Evolutionary conservation across 2,797 vertebrate species (phyloP), one percentile per base, ranked within the genome.

Genomic region (Thunnus albacares): DNA sequence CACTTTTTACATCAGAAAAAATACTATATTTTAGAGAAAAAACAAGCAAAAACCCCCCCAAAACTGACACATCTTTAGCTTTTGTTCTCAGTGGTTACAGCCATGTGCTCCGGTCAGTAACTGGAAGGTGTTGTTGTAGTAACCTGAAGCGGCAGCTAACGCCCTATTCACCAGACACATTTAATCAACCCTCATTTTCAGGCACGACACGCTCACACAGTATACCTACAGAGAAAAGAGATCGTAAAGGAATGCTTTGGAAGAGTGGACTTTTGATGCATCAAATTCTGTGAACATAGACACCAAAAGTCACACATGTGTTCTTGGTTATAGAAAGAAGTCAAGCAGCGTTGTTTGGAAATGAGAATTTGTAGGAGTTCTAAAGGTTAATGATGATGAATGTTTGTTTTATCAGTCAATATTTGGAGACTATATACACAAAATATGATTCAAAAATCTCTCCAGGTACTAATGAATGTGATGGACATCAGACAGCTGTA

Each of bases 41-140:
- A 20, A 8, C 13, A 7, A 59, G 15, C 10, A 33, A 33, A 61
- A 61, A n/a, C 11, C 33, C 6, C 24, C 24, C 24, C 9, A 51
- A 51, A 51, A 18, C 47, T 20, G 33, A 56, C 24, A 62, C 4
- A 2, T 56, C 18, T 63, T 60, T 11, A 51, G 30, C 43, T 75
- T 78, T 77, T 45, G 22, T 71, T 41, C 35, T 49, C 2, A 12
- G 13, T 30, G 55, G 22, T 66, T 67, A 64, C 22, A 35, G 26
- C 35, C 75, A 59, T 14, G 30, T 68, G 41, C 66, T 72, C 26
- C 1, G 22, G 68, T 70, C 77, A 53, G 22, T 62, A 80, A 79
- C 77, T 74, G 58, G 70, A 79, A 62, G 24, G 51, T 90, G 89
- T 81, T 90, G 80, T 90, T 72, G 58, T 80, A 86, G 89, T 90